Percentiles rank a stretch among this genome's conserved stretches.
Evolutionary conservation across 2,113 vertebrate species (phyloP).

Genomic region (Patagioenas fasciata): DNA sequence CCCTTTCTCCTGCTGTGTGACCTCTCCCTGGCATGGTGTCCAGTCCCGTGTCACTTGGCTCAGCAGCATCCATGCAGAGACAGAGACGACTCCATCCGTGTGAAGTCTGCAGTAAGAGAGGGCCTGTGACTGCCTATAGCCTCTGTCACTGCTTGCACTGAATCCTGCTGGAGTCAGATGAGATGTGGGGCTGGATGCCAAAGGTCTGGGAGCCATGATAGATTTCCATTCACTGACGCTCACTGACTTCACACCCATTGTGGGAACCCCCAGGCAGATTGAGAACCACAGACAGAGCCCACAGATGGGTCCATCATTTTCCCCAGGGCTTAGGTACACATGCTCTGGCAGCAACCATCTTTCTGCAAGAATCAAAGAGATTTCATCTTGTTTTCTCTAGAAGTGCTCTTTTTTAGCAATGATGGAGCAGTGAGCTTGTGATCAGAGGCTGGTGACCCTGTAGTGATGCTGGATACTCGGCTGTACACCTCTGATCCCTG

Average conservation of each 20-base stretch:
- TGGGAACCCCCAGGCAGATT: accelerated
- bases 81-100: background rate
- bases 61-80: accelerated
- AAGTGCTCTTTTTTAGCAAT: background rate
- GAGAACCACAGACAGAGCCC: background rate
- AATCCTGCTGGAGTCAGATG: background rate
- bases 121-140: background rate
- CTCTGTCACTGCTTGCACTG: accelerated
- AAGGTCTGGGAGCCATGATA: background rate
- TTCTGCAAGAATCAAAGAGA: background rate
- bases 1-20: background rate
- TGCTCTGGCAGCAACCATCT: background rate
- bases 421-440: accelerated
- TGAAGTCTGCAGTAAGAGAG: background rate
- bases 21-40: background rate
- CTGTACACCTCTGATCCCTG: background rate
- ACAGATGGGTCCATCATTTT: background rate
- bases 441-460: background rate
- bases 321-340: background rate
- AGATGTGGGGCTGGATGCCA: background rate
- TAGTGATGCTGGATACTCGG: background rate
- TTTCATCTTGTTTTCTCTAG: background rate
- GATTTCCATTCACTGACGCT: background rate
- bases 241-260: accelerated
- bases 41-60: accelerated